phyloP scores from a whole-genome alignment of 2,888 invertebrate species.

The Nemurella pictetii region DNA sequence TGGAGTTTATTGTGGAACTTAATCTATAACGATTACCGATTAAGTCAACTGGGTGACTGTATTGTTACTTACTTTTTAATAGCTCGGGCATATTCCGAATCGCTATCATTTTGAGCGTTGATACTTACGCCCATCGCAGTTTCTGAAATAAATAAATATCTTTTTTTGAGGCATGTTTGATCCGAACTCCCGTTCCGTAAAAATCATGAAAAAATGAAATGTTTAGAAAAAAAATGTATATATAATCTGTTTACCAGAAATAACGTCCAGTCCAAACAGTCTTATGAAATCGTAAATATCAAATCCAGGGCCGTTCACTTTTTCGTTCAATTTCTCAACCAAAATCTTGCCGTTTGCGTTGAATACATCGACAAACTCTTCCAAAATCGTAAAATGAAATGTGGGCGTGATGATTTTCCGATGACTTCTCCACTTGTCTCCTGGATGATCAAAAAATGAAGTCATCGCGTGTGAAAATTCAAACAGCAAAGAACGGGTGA shows the following conservation, averaged over 20 bases:
- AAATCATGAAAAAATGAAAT: too few relatives aligned
- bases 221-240: too few relatives aligned
- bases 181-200: too few relatives aligned
- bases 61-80: constrained; percentile 34
- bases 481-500: background rate
- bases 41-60: too few relatives aligned
- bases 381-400: background rate
- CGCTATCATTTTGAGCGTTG: constrained; percentile 31
- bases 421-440: background rate
- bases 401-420: background rate
- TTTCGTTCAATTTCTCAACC: background rate
- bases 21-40: too few relatives aligned
- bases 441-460: background rate
- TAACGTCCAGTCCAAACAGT: constrained; percentile 63
- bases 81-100: constrained; percentile 35
- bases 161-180: too few relatives aligned
- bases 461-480: background rate
- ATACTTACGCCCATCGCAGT: constrained; percentile 34
- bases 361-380: background rate
- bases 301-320: background rate
- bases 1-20: too few relatives aligned
- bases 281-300: constrained; percentile 62
- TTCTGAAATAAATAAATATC: too few relatives aligned
- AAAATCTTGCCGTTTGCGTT: background rate
- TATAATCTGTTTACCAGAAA: constrained; percentile 57